Evolutionary conservation across 2,888 invertebrate genomes (phyloP), one percentile per base, ranked within the genome.

Genomic region (Lagria hirta): DNA sequence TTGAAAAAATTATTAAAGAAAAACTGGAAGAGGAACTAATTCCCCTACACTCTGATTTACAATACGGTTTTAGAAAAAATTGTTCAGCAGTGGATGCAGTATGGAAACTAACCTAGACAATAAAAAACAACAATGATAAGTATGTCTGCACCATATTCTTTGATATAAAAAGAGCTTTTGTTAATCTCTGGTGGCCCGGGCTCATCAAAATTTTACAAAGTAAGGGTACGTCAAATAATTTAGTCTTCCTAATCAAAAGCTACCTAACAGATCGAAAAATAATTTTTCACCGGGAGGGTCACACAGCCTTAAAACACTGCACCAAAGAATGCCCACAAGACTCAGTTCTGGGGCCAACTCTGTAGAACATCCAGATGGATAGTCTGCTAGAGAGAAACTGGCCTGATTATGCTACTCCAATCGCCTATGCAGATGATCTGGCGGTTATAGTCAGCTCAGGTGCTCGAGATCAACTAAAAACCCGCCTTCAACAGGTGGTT

Each of bases 321-420:
- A 23, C 34, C 4, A 34, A 24, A 26, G 26, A 27, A 1, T 23
- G 24, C 27, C 27, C 36, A 11, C 36, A 36, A 11, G 18, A 27
- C 8, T 40, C 40, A 4, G 40, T 30, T 11, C 7, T 40, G 5
- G 30, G 22, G 1, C 40, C 40, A 7, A 29, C 28, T 4, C 14
- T 37, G 13, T 37, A 28, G 37, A 37, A 37, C 13, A 10, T 37
- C 3, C 12, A 28, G 2, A 16, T 37, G 21, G 28, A 37, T 28
- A 12, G 12, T 5, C 20, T 37, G n/a, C n/a, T n/a, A n/a, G n/a
- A n/a, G n/a, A n/a, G n/a, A 3, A 3, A 37, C 2, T 28, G 17
- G 21, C 18, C 11, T 1, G n/a, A 4, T 11, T 26, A n/a, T 23
- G 24, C 16, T 7, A 26, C 27, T 4, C 8, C 17, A 16, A 36